Percentiles rank a stretch among this genome's conserved stretches.
Evolutionary conservation across 1,140 invertebrate species (phyloP).

Genomic region (Cotesia chilonis): DNA sequence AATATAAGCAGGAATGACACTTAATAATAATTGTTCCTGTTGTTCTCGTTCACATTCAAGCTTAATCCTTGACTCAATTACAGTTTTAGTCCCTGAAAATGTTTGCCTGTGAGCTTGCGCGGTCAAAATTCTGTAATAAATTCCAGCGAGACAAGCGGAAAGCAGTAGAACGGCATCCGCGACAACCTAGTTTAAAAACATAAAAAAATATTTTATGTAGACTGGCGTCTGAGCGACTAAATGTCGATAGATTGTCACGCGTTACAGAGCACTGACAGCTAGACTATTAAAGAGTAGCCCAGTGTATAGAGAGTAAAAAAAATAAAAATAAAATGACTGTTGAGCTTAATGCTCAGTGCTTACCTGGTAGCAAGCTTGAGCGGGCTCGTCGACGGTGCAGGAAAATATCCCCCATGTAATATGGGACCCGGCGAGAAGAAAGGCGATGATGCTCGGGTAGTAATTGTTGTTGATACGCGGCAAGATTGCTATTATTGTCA

Average conservation of each 20-base stretch:
- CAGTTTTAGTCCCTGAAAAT: conserved; percentile 87
- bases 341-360: conserved; percentile 1
- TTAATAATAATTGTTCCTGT: conserved; percentile 88
- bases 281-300: too few relatives aligned
- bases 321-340: neutral
- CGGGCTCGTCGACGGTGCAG: conserved; percentile 35
- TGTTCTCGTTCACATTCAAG: conserved; percentile 92
- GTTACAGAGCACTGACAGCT: too few relatives aligned
- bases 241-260: neutral
- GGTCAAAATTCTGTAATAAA: conserved; percentile 88
- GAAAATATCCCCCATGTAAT: conserved; percentile 43
- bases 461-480: conserved; percentile 50
- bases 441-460: conserved; percentile 49
- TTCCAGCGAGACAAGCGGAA: conserved; percentile 79
- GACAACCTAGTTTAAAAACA: conserved; percentile 69
- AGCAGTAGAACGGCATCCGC: conserved; percentile 80
- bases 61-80: conserved; percentile 91
- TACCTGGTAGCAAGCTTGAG: conserved; percentile 51
- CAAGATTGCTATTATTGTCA: conserved; percentile 55
- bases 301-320: neutral
- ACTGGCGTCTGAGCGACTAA: neutral
- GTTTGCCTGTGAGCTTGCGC: conserved; percentile 84
- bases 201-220: conserved; percentile 6
- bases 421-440: conserved; percentile 47
- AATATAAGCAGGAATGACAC: conserved; percentile 93